These are phyloP conservation scores for Hetaerina titia DNA, from an alignment of 2,888 invertebrate species.

Conservation along the genomic window DNA sequence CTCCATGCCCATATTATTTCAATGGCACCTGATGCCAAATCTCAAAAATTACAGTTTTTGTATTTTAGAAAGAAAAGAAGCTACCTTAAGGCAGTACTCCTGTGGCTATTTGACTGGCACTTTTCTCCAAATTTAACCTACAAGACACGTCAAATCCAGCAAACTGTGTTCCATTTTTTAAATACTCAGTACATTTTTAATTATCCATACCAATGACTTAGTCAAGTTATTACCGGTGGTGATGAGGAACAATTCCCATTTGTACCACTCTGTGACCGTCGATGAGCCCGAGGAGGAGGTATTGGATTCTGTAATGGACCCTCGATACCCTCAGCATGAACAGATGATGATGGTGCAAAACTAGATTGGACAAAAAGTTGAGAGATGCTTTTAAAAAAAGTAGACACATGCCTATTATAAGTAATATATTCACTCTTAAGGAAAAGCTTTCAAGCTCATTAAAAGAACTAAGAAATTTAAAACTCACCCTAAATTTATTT, in stretches of 20 bases:
- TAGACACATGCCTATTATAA: not conserved
- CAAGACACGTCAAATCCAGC: too few relatives aligned
- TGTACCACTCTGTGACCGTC: conserved; percentile 78
- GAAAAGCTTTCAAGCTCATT: not conserved
- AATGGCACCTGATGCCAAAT: too few relatives aligned
- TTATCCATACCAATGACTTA: too few relatives aligned
- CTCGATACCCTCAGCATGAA: conserved; percentile 69
- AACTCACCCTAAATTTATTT: conserved; percentile 35
- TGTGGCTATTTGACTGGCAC: too few relatives aligned
- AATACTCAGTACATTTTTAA: too few relatives aligned
- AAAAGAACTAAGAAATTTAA: not conserved
- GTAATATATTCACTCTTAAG: not conserved
- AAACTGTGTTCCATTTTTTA: too few relatives aligned
- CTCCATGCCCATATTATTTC: too few relatives aligned
- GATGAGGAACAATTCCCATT: conserved; percentile 76
- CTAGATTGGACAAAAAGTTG: conserved; percentile 11
- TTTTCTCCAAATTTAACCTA: too few relatives aligned
- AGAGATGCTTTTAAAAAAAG: not conserved
- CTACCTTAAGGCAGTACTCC: too few relatives aligned
- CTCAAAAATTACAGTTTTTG: too few relatives aligned
- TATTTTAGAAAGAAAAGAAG: too few relatives aligned
- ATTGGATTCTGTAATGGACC: conserved; percentile 75
- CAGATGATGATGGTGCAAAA: conserved; percentile 71
- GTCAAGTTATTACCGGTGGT: conserved; percentile 71
- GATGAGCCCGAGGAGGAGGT: conserved; percentile 77